phyloP scores from a whole-genome alignment of 2,797 vertebrate species.

The Acridotheres tristis region DNA sequence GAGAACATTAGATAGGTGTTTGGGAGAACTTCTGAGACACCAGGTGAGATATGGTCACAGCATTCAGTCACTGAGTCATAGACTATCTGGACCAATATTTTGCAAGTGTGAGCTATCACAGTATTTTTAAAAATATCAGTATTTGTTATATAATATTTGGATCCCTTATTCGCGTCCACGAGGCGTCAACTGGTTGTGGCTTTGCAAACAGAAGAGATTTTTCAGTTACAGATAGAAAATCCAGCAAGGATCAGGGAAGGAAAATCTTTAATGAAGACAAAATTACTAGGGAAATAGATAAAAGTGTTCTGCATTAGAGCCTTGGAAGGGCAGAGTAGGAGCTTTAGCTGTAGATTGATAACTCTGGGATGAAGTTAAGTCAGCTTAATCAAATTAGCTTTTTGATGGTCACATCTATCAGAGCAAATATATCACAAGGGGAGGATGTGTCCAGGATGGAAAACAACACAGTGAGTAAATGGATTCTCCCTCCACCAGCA shows the following conservation, averaged over 20 bases:
- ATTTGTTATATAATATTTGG: neutral
- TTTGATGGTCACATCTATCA: neutral
- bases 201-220: neutral
- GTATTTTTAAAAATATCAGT: neutral
- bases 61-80: neutral
- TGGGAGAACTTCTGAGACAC: neutral
- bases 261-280: neutral
- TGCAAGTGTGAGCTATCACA: fast-evolving
- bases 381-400: neutral
- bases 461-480: neutral
- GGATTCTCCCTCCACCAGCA: neutral
- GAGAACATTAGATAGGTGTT: neutral
- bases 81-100: neutral
- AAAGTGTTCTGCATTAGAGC: neutral
- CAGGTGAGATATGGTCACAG: fast-evolving
- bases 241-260: neutral
- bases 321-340: neutral
- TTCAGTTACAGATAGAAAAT: neutral
- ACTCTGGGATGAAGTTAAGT: neutral
- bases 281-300: neutral
- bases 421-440: neutral
- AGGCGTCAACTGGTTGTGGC: neutral
- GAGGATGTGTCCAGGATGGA: neutral
- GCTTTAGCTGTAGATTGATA: neutral
- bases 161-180: neutral